Base-by-base conservation (phyloP, 2,888 invertebrate species). In the Hyposoter didymator region DNA sequence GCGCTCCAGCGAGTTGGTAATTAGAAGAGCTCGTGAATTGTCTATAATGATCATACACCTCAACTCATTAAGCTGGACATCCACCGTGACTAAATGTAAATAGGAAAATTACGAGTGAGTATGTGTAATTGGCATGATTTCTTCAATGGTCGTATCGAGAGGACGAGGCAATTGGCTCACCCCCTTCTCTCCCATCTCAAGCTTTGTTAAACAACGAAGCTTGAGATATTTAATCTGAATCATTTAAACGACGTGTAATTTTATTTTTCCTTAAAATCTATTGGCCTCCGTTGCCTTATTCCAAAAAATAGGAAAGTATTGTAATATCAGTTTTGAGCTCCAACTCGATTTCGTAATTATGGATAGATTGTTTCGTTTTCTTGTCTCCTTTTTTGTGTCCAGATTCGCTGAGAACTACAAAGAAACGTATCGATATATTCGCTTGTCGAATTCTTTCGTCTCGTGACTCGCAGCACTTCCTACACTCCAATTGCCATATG, bases 11-110 rank as follows among this genome's bases (percentile, higher is more conserved):
- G 32, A 32, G 14, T 72, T 45, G 74, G 82, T 75, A 43, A 82
- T 78, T 78, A 78, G 78, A 52, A 45, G 70, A 55, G 70, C 32
- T 70, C 47, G 70, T 72, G 66, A 82, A 82, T 82, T 66, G 75
- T 78, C 79, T 67, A 55, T 82, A 82, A 85, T 79, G 70, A 85
- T 45, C 79, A 39, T 79, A 75, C 78, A 49, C 55, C 74, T 59
- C 14, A 52, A 64, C 74, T 85, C 70, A 52, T 85, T 85, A 85
- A 12, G 28, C 55, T 39, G 64, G 52, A 79, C 75, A 19, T 75
- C 66, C 55, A 75, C 82, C 85, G 78, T 82, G 78, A 85, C 82
- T 85, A 82, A 85, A 85, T 82, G 78, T 75, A 82, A 85, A 85
- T 82, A 82, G 72, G 66, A 70, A 75, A 85, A 85, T 84, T 75